phyloP scores from a whole-genome alignment of 1,140 invertebrate species.

The Drosophila grimshawi region DNA sequence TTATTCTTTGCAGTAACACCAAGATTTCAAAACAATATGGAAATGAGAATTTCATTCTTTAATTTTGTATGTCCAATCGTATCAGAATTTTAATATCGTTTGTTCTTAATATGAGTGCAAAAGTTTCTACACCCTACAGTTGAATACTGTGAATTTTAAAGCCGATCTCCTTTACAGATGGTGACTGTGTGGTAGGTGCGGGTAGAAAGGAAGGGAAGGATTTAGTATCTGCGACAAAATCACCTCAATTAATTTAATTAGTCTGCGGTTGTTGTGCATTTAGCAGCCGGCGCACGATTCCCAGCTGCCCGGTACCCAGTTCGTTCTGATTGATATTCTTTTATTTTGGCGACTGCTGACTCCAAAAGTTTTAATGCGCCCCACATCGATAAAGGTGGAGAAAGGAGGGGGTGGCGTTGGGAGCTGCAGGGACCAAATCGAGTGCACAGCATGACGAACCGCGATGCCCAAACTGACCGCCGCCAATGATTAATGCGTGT shows the following conservation, averaged over 20 bases:
- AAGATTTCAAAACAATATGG: too few relatives aligned
- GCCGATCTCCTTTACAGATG: conserved; percentile 67
- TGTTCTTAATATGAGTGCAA: too few relatives aligned
- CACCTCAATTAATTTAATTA: conserved; percentile 83
- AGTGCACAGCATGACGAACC: conserved; percentile 69
- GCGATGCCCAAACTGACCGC: conserved; percentile 45
- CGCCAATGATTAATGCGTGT: conserved; percentile 63
- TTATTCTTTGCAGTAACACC: too few relatives aligned
- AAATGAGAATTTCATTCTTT: too few relatives aligned
- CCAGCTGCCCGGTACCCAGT: not conserved
- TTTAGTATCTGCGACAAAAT: conserved; percentile 72
- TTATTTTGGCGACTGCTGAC: conserved; percentile 20
- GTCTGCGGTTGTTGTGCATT: conserved; percentile 72
- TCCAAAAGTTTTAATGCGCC: conserved; percentile 19
- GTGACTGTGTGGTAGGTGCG: conserved; percentile 26
- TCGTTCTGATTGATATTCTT: conserved; percentile 2
- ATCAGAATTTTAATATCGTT: too few relatives aligned
- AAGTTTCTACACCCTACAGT: too few relatives aligned
- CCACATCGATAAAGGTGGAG: too few relatives aligned
- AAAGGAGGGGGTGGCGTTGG: not conserved
- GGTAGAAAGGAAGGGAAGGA: conserved; percentile 14
- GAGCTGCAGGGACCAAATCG: conserved; percentile 31
- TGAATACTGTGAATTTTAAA: conserved; percentile 28
- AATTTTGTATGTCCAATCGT: too few relatives aligned
- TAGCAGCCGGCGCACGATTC: conserved; percentile 26